Evolutionary conservation across 2,888 invertebrate species (phyloP).

Genomic region (Ypsolopha scabrella): DNA sequence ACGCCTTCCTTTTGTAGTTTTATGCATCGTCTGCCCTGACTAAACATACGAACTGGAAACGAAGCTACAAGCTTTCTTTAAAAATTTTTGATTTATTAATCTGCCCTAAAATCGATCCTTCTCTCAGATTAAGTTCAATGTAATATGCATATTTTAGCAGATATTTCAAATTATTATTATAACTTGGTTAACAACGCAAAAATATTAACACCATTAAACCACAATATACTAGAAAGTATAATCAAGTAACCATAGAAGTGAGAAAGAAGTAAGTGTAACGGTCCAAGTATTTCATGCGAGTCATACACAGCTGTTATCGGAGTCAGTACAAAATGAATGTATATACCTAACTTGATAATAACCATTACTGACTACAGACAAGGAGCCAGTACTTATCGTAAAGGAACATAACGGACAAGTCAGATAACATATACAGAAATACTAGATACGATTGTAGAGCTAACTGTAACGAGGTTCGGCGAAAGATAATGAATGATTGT

Average conservation of each 20-base stretch:
- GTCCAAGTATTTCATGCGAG: no score
- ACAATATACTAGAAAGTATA: neutral
- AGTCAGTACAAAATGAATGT: neutral
- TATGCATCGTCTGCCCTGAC: conserved; percentile 10
- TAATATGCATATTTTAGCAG: neutral
- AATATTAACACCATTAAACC: neutral
- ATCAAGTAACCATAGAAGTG: neutral
- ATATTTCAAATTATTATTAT: no score
- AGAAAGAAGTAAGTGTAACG: no score
- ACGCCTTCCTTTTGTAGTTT: conserved; percentile 37
- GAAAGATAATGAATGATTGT: no score
- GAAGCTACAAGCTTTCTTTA: conserved; percentile 2
- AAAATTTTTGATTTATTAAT: neutral
- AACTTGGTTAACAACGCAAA: neutral
- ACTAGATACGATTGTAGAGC: neutral
- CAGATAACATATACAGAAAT: conserved; percentile 14
- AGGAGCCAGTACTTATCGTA: conserved; percentile 20
- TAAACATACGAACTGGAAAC: conserved; percentile 10
- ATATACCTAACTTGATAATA: neutral
- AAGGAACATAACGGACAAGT: conserved; percentile 13
- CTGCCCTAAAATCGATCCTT: neutral
- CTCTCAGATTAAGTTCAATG: neutral
- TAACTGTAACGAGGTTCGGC: no score
- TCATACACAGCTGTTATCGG: neutral
- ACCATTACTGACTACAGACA: conserved; percentile 12